Evolutionary conservation across 2,797 vertebrate species (phyloP).

Genomic region (Sphenopsis melanotis): DNA sequence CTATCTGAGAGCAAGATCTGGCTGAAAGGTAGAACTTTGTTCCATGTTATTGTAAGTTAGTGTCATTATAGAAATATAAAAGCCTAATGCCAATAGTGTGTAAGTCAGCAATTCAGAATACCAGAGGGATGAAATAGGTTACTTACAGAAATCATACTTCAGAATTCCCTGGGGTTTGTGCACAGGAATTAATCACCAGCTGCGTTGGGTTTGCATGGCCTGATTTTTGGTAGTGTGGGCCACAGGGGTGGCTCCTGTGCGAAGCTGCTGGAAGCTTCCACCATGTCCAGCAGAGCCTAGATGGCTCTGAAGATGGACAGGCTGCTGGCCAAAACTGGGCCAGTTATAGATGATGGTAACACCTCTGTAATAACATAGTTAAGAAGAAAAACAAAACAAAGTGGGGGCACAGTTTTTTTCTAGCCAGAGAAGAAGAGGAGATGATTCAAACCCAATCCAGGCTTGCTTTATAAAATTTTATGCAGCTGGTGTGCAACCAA

Average conservation of each 20-base stretch:
- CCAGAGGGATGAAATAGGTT: background rate
- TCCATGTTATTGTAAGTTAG: background rate
- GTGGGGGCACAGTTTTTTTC: background rate
- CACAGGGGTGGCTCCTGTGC: no score
- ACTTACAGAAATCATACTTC: background rate
- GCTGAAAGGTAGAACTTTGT: background rate
- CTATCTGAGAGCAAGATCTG: background rate
- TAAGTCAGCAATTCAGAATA: background rate
- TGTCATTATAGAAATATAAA: background rate
- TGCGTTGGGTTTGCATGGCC: accelerated
- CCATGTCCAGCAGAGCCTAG: background rate
- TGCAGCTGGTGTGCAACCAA: background rate
- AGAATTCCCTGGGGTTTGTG: background rate
- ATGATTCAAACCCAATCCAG: background rate
- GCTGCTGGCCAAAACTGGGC: background rate
- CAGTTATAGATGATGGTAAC: background rate
- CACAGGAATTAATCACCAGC: background rate
- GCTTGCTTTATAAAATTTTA: background rate
- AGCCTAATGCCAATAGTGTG: background rate
- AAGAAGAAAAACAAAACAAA: background rate
- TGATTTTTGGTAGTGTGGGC: background rate
- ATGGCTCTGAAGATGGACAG: background rate
- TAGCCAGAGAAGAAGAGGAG: no score
- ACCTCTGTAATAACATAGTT: background rate
- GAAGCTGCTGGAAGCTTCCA: background rate